Conservation (phyloP, 2,113 vertebrate species). For the Axis porcinus region DNA sequence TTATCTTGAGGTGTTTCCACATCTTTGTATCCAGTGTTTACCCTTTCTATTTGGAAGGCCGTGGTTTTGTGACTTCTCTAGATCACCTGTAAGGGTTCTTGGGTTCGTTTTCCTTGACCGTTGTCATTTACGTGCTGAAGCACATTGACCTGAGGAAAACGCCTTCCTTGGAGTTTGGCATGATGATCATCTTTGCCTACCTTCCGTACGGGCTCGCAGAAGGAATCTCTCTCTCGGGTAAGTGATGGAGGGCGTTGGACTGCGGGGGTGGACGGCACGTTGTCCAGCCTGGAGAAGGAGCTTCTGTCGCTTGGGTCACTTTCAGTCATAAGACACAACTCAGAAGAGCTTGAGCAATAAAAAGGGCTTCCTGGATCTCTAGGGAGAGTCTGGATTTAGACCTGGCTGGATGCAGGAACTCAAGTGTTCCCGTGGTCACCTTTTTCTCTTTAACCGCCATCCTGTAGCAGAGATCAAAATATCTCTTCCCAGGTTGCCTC, state of each 20-base stretch:
- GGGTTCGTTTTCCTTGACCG: slow-evolving; percentile 65
- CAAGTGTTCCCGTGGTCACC: not conserved
- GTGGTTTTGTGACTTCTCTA: not conserved
- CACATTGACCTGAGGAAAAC: slow-evolving; percentile 98
- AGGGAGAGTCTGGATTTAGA: not conserved
- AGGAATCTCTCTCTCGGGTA: slow-evolving; percentile 96
- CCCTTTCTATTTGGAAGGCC: not conserved
- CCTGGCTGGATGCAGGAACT: not conserved
- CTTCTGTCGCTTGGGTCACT: not conserved
- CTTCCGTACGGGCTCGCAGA: slow-evolving; percentile 97
- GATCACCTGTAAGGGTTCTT: not conserved
- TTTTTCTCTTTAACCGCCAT: not conserved
- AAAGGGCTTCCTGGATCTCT: not conserved
- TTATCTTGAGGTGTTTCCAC: not conserved
- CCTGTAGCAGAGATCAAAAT: not conserved
- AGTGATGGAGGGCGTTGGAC: not conserved
- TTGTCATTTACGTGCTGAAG: slow-evolving; percentile 86
- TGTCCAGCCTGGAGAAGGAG: not conserved
- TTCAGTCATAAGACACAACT: not conserved
- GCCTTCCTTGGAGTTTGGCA: slow-evolving; percentile 96
- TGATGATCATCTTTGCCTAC: slow-evolving; percentile 99
- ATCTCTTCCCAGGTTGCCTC: not conserved
- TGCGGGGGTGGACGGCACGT: fast-evolving
- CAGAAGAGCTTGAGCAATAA: not conserved
- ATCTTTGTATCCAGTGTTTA: not conserved